Evolutionary conservation across 23 tunicate genomes (phyloP).

Genomic region (Corella eumyota): DNA sequence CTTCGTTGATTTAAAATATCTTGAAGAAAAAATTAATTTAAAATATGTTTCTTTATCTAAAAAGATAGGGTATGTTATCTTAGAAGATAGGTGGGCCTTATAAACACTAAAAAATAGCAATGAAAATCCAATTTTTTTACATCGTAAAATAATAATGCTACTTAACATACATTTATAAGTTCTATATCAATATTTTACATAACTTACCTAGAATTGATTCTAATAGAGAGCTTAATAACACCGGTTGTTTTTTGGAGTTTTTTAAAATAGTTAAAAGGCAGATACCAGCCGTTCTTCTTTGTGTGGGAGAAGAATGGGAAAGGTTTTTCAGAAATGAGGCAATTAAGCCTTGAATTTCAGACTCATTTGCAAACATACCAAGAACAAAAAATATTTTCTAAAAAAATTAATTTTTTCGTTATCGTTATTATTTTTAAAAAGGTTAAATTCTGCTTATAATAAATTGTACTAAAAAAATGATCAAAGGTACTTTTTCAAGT

Average conservation of each 20-base stretch:
- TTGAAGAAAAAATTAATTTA: conserved; percentile 12
- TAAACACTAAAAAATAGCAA: not conserved
- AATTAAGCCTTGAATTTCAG: conserved; percentile 53
- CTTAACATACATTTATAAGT: not conserved
- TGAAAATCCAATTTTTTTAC: not conserved
- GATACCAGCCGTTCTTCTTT: conserved; percentile 47
- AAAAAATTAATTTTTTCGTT: conserved; percentile 3
- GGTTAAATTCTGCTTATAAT: too few relatives aligned
- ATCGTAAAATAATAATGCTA: not conserved
- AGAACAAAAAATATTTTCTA: conserved; percentile 66
- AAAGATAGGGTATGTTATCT: too few relatives aligned
- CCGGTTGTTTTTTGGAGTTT: conserved; percentile 21
- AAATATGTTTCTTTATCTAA: not conserved
- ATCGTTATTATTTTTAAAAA: too few relatives aligned
- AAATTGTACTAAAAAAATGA: not conserved
- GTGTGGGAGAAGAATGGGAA: conserved; percentile 50
- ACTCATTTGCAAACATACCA: conserved; percentile 60
- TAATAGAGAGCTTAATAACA: conserved; percentile 5
- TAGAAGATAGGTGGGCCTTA: too few relatives aligned
- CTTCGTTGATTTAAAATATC: conserved; percentile 29
- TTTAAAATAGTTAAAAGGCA: conserved; percentile 47
- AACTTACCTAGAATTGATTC: conserved; percentile 26
- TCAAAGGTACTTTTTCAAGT: not conserved
- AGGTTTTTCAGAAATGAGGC: conserved; percentile 56
- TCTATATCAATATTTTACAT: not conserved